phyloP scores from a whole-genome alignment of 2,113 vertebrate species.

The Ranitomeya variabilis region DNA sequence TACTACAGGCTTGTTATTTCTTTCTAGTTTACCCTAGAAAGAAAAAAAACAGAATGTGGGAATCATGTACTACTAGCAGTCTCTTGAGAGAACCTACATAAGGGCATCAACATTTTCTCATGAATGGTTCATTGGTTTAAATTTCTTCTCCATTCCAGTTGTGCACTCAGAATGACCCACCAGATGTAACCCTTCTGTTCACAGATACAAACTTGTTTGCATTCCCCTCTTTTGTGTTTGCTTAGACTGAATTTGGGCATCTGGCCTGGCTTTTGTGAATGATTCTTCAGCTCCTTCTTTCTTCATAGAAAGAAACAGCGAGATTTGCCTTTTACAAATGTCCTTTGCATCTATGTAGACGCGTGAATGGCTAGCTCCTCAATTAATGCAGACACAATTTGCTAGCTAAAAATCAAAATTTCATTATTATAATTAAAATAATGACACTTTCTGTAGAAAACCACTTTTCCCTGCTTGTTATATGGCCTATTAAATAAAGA shows the following conservation, averaged over 20 bases:
- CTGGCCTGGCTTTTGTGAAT: conserved; percentile 42
- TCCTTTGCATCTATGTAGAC: neutral
- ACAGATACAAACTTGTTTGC: conserved; percentile 59
- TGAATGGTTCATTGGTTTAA: conserved; percentile 56
- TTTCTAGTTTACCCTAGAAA: conserved; percentile 16
- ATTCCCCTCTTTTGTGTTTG: conserved; percentile 61
- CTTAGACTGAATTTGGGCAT: conserved; percentile 51
- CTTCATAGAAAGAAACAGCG: conserved; percentile 6
- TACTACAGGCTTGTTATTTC: neutral
- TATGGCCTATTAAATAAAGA: conserved; percentile 42
- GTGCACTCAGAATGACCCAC: conserved; percentile 49
- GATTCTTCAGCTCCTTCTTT: conserved; percentile 54
- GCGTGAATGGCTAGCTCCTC: neutral
- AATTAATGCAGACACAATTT: conserved; percentile 38
- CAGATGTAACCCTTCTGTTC: conserved; percentile 36
- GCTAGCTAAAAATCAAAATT: conserved; percentile 30
- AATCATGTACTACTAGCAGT: conserved; percentile 37
- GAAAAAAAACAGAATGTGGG: conserved; percentile 57
- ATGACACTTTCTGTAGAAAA: conserved; percentile 38
- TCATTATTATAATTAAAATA: conserved; percentile 50
- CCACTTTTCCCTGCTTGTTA: conserved; percentile 15
- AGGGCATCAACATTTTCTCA: conserved; percentile 63
- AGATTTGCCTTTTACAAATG: conserved; percentile 24
- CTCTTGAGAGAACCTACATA: conserved; percentile 54
- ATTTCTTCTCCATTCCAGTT: conserved; percentile 60